A percentile compares a stretch with the other conserved stretches of the same genome.
These are phyloP conservation scores for Helarctos malayanus DNA, from an alignment of 2,797 vertebrate species.

Conservation along the genomic window DNA sequence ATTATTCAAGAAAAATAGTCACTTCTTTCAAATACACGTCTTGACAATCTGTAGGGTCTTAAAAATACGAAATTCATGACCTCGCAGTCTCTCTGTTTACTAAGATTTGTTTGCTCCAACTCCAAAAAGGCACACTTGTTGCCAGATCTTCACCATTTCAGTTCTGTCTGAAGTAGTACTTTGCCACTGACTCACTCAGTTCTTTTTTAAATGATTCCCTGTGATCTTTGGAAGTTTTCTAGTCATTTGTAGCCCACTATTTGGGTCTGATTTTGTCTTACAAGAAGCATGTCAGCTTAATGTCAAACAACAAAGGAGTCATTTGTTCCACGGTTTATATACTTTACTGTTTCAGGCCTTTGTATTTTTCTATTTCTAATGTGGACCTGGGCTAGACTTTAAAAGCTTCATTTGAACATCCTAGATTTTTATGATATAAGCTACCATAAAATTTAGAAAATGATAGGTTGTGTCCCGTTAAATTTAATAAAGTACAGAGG, in stretches of 20 bases:
- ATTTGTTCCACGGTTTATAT: neutral
- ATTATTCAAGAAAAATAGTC: conserved; percentile 41
- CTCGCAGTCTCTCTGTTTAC: neutral
- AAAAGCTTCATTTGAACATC: conserved; percentile 58
- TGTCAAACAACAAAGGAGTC: neutral
- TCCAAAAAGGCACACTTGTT: neutral
- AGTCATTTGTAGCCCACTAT: neutral
- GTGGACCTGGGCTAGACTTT: conserved; percentile 19
- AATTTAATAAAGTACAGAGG: conserved; percentile 15
- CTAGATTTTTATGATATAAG: conserved; percentile 34
- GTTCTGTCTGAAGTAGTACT: neutral
- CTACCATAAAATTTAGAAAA: conserved; percentile 52
- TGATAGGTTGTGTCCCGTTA: neutral
- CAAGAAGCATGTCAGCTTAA: neutral
- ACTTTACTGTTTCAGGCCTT: neutral
- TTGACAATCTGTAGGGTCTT: neutral
- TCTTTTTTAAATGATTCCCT: conserved; percentile 18
- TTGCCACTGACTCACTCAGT: neutral
- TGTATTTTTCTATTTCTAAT: conserved; percentile 37
- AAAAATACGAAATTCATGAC: neutral
- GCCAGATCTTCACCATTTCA: neutral
- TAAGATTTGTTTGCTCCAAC: neutral
- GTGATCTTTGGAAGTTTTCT: neutral
- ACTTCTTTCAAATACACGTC: conserved; percentile 35
- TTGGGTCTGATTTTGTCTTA: conserved; percentile 48